These are phyloP conservation scores for Campoplex nolae DNA, from an alignment of 2,888 invertebrate genomes.

Conservation along the genomic window DNA sequence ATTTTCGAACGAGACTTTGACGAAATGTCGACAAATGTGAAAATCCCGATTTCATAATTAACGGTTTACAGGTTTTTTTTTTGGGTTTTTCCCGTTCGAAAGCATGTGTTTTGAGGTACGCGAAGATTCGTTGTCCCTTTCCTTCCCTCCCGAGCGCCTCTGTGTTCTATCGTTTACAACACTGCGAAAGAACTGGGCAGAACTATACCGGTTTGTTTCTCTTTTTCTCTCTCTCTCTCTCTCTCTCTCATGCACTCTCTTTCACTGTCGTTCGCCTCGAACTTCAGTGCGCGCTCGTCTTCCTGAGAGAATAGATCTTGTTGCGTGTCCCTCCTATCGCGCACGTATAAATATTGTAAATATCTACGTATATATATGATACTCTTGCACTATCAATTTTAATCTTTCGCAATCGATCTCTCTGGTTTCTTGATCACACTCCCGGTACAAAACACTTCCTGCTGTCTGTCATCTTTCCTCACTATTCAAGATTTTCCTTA, in stretches of 20 bases:
- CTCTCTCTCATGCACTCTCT: background rate
- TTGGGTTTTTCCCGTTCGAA: constrained; percentile 53
- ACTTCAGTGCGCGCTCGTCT: constrained; percentile 13
- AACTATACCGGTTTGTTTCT: background rate
- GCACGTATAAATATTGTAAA: background rate
- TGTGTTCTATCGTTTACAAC: background rate
- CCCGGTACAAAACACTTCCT: constrained; percentile 39
- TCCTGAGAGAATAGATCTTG: background rate
- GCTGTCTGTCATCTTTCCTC: constrained; percentile 36
- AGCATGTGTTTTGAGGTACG: background rate
- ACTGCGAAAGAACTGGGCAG: background rate
- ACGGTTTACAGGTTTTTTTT: background rate
- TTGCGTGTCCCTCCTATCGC: background rate
- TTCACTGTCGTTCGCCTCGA: background rate
- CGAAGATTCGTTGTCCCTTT: background rate
- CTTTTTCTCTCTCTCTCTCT: constrained; percentile 1
- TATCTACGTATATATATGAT: background rate
- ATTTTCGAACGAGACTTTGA: background rate
- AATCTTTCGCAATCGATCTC: constrained; percentile 22
- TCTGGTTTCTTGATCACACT: constrained; percentile 7
- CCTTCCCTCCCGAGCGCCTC: background rate
- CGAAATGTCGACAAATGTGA: background rate
- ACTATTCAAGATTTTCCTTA: background rate
- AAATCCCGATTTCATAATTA: constrained; percentile 17
- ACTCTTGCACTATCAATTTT: background rate